Percentiles rank a stretch among this genome's conserved stretches.
Conservation (phyloP, 2,888 invertebrate species). For the Netelia fuscicornis region DNA sequence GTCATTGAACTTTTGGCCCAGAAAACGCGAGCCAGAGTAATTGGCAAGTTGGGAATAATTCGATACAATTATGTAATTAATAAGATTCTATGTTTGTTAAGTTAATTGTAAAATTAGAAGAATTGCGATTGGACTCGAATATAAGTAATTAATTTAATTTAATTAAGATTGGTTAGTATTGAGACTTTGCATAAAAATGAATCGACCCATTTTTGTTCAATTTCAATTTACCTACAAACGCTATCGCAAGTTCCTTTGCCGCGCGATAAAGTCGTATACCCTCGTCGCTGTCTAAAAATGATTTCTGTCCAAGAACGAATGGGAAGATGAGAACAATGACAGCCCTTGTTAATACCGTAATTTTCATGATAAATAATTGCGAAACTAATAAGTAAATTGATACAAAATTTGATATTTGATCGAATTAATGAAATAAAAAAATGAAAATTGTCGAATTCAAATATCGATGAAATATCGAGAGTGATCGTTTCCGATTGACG, state of each 20-base stretch:
- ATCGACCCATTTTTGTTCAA: background rate
- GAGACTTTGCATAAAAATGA: background rate
- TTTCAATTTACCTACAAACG: background rate
- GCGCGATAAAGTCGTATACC: slow-evolving; percentile 70
- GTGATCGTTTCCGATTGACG: background rate
- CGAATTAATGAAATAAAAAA: background rate
- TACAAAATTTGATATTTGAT: background rate
- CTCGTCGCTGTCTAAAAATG: slow-evolving; percentile 71
- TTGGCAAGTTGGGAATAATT: too few relatives aligned
- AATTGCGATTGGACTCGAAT: too few relatives aligned
- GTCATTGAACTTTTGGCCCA: too few relatives aligned
- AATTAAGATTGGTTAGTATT: background rate
- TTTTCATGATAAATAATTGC: background rate
- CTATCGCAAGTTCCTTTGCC: slow-evolving; percentile 69
- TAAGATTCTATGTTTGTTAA: background rate
- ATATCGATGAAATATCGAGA: background rate
- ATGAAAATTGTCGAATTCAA: slow-evolving; percentile 27
- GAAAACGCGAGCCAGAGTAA: too few relatives aligned
- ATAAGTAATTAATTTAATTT: too few relatives aligned
- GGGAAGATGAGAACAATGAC: background rate
- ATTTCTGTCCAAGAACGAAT: slow-evolving; percentile 65
- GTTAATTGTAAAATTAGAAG: background rate
- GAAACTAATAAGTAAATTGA: background rate
- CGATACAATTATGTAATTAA: background rate
- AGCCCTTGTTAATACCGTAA: background rate